A percentile compares a stretch with the other conserved stretches of the same genome.
These are phyloP conservation scores for Machaerirhynchus nigripectus DNA, from an alignment of 2,113 vertebrate species.

Conservation along the genomic window DNA sequence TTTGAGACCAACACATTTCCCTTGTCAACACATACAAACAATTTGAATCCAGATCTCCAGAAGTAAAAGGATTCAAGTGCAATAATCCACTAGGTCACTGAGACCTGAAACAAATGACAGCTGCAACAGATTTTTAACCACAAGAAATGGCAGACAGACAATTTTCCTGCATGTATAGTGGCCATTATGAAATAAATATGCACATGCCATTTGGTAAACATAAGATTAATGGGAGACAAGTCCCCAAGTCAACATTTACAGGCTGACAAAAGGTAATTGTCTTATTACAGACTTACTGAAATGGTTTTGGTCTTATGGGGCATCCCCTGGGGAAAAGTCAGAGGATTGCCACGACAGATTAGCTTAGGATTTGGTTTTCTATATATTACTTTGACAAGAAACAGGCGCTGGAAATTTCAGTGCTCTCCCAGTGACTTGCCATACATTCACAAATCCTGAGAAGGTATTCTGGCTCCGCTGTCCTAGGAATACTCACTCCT, in stretches of 20 bases:
- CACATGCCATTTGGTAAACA: not conserved
- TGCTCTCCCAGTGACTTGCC: not conserved
- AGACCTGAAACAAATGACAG: not conserved
- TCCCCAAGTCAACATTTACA: not conserved
- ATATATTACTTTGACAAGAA: not conserved
- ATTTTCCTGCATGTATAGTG: not conserved
- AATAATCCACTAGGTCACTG: not conserved
- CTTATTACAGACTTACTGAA: constrained; percentile 48
- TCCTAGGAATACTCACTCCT: not conserved
- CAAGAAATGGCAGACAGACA: not conserved
- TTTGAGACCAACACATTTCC: not conserved
- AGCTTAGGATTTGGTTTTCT: not conserved
- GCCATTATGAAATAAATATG: not conserved
- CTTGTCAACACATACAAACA: not conserved
- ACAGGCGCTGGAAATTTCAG: not conserved
- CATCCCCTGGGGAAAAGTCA: not conserved
- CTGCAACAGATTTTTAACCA: not conserved
- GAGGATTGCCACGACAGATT: not conserved
- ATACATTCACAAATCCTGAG: not conserved
- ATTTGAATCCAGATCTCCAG: not conserved
- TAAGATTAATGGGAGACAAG: constrained; percentile 22
- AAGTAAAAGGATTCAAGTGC: not conserved
- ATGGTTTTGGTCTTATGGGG: constrained; percentile 14
- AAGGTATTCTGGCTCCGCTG: not conserved
- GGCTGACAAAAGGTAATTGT: constrained; percentile 30